phyloP scores from a whole-genome alignment of 2,113 vertebrate genomes.

The Egretta garzetta region DNA sequence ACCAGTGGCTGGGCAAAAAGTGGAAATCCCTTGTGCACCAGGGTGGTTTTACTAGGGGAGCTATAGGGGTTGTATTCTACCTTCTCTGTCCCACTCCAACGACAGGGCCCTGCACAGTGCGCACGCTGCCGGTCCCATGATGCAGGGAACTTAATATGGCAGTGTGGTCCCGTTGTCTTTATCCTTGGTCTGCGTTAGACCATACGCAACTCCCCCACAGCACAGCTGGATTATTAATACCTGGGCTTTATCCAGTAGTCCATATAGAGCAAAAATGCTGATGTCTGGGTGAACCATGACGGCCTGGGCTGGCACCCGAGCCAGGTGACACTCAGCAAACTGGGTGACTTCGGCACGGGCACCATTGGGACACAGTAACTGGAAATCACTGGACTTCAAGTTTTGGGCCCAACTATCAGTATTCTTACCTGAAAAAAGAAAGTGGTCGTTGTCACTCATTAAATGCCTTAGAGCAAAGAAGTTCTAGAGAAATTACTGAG shows the following conservation, averaged over 20 bases:
- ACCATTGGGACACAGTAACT: conserved; percentile 88
- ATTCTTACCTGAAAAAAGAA: conserved; percentile 78
- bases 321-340: conserved; percentile 86
- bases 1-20: not conserved
- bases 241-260: conserved; percentile 90
- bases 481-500: not conserved
- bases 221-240: conserved; percentile 59
- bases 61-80: not conserved
- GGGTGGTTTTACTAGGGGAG: not conserved
- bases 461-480: not conserved
- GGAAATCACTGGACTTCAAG: conserved; percentile 81
- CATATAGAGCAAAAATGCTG: conserved; percentile 83
- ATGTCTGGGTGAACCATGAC: conserved; percentile 88
- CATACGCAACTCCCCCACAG: accelerated
- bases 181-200: not conserved
- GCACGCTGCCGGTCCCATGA: not conserved
- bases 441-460: not conserved
- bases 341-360: conserved; percentile 85
- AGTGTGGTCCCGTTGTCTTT: not conserved
- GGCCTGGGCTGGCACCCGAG: conserved; percentile 86
- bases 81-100: not conserved
- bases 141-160: not conserved
- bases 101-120: not conserved
- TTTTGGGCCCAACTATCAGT: conserved; percentile 78
- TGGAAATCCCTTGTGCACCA: not conserved